Evolutionary conservation across 2,888 invertebrate genomes (phyloP).

Genomic region (Parthenolecanium corni): DNA sequence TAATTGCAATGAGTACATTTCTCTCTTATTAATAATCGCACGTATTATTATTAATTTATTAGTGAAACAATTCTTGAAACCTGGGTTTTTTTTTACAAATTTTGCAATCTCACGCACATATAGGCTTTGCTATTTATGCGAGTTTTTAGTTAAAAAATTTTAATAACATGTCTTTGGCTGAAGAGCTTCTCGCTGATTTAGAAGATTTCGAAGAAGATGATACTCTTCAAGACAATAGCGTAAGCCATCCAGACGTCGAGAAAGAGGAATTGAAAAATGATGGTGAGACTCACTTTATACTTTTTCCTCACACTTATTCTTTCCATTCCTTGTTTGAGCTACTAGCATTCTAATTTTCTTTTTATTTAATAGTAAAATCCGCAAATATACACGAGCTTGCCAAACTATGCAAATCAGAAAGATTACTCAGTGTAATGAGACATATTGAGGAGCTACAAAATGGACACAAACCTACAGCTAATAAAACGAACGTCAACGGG

Average conservation of each 20-base stretch:
- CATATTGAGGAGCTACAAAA: constrained; percentile 63
- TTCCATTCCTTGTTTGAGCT: too few relatives aligned
- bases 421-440: constrained; percentile 54
- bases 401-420: constrained; percentile 70
- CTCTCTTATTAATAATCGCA: too few relatives aligned
- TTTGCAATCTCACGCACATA: too few relatives aligned
- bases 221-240: constrained; percentile 37
- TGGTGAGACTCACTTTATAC: too few relatives aligned
- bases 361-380: constrained; percentile 43
- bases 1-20: too few relatives aligned
- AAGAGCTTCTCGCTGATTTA: constrained; percentile 92
- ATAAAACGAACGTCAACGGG: constrained; percentile 58
- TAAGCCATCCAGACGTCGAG: not conserved
- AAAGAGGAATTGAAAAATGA: constrained; percentile 25
- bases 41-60: too few relatives aligned
- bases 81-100: too few relatives aligned
- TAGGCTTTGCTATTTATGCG: too few relatives aligned
- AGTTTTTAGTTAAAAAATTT: not conserved
- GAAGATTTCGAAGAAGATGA: constrained; percentile 58
- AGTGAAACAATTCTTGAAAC: too few relatives aligned
- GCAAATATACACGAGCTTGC: constrained; percentile 77
- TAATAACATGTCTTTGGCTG: constrained; percentile 85
- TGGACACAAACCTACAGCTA: constrained; percentile 49
- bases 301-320: too few relatives aligned
- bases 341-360: not conserved